Evolutionary conservation across 2,113 vertebrate genomes (phyloP).

Genomic region (Spea multiplicata): DNA sequence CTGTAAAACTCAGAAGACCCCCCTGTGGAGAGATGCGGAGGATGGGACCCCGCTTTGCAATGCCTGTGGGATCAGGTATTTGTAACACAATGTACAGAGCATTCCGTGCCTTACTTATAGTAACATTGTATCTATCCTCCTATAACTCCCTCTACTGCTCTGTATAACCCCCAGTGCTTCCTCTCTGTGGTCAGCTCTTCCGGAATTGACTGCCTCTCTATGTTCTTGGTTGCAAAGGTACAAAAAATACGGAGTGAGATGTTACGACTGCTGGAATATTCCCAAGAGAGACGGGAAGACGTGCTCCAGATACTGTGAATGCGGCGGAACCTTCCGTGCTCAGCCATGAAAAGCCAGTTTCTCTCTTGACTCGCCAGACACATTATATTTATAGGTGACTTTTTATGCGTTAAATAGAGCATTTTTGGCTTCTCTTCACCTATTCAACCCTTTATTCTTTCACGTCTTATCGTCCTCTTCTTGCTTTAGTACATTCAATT

Average conservation of each 20-base stretch:
- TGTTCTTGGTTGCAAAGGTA: constrained; percentile 65
- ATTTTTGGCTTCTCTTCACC: too few species aligned
- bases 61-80: constrained; percentile 86
- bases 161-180: background rate
- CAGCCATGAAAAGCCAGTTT: background rate
- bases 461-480: too few species aligned
- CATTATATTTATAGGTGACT: background rate
- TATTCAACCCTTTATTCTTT: too few species aligned
- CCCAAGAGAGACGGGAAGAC: constrained; percentile 79
- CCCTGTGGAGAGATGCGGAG: constrained; percentile 86
- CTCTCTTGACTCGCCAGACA: background rate
- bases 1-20: constrained; percentile 81
- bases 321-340: constrained; percentile 60
- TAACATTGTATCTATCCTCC: background rate
- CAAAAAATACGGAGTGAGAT: constrained; percentile 84
- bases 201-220: background rate
- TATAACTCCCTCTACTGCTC: background rate
- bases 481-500: too few species aligned
- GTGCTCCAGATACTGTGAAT: constrained; percentile 70
- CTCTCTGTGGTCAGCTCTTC: background rate
- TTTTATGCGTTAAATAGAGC: background rate
- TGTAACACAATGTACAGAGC: background rate
- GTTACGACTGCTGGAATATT: constrained; percentile 81
- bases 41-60: constrained; percentile 88
- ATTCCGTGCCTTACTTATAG: background rate